phyloP scores from a whole-genome alignment of 2,113 vertebrate genomes.

The Noturus placidus region DNA sequence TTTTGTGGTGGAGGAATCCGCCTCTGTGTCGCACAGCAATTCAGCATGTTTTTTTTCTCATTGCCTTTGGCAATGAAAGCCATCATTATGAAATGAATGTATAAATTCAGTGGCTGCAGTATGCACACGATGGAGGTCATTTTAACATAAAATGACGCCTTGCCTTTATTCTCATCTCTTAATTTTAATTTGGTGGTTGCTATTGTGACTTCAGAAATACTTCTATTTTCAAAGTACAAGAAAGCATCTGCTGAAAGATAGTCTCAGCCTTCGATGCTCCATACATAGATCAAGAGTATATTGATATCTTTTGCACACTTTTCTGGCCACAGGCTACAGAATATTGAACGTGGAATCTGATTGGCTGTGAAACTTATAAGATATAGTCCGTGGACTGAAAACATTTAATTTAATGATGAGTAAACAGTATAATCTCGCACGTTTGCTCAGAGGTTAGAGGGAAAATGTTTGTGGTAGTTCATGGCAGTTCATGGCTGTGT shows the following conservation, averaged over 20 bases:
- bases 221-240: neutral
- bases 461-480: no score
- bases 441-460: neutral
- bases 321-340: neutral
- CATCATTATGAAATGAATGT: conserved; percentile 37
- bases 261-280: no score
- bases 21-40: conserved; percentile 40
- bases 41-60: conserved; percentile 29
- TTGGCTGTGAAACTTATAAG: neutral
- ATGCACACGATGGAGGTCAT: conserved; percentile 25
- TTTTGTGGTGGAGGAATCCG: conserved; percentile 42
- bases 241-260: neutral
- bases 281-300: neutral
- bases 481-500: no score
- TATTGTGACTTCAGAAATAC: neutral
- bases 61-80: conserved; percentile 42
- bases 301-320: neutral
- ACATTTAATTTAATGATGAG: neutral
- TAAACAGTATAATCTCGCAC: neutral
- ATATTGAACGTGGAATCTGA: no score
- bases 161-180: conserved; percentile 18
- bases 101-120: conserved; percentile 15
- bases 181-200: neutral
- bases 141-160: conserved; percentile 6
- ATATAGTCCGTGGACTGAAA: neutral